phyloP scores from a whole-genome alignment of 2,797 vertebrate species.

The Garrulus glandarius region DNA sequence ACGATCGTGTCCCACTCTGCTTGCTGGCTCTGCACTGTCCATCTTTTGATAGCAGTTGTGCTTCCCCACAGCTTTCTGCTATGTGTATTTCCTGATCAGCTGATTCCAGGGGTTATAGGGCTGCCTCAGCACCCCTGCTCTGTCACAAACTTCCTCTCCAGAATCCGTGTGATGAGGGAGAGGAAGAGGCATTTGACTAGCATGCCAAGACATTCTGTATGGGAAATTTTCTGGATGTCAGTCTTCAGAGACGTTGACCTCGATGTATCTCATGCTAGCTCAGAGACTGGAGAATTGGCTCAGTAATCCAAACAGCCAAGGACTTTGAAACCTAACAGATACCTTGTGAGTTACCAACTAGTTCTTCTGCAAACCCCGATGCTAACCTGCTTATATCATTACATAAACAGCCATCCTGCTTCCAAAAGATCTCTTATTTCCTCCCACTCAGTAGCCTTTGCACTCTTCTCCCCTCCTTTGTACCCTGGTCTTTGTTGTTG shows the following conservation, averaged over 20 bases:
- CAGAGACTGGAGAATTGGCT: neutral
- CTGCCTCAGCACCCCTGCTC: neutral
- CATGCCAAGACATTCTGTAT: neutral
- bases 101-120: neutral
- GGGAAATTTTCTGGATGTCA: neutral
- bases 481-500: neutral
- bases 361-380: neutral
- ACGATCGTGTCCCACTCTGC: neutral
- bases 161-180: neutral
- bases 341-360: neutral
- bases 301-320: accelerated
- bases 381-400: neutral
- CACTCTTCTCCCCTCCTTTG: neutral
- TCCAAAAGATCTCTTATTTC: neutral
- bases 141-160: neutral
- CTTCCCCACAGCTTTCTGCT: neutral
- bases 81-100: neutral
- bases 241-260: neutral
- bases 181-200: neutral
- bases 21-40: neutral
- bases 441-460: neutral
- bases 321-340: neutral
- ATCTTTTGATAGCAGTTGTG: neutral
- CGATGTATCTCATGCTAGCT: accelerated
- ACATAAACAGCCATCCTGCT: neutral